Evolutionary conservation across 2,113 vertebrate genomes (phyloP).

Genomic region (Sminthopsis crassicaudata): DNA sequence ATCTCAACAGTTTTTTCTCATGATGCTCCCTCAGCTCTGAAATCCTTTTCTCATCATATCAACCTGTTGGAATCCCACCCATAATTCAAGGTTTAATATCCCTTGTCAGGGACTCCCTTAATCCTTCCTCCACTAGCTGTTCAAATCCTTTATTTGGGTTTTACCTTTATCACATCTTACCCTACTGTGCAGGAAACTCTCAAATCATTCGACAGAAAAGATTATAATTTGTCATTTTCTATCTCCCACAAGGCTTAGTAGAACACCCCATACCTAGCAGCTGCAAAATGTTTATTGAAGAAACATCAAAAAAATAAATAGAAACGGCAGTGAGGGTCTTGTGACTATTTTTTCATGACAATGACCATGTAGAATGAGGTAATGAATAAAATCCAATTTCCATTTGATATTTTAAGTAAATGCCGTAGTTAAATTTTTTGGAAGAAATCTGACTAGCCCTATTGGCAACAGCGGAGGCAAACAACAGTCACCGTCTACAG

Average conservation of each 20-base stretch:
- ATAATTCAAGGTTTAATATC: not conserved
- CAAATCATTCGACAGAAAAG: not conserved
- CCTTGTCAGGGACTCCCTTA: not conserved
- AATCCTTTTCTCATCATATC: not conserved
- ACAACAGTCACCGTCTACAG: not conserved
- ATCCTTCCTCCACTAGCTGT: not conserved
- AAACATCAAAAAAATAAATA: conserved; percentile 3
- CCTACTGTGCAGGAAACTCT: not conserved
- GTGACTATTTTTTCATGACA: not conserved
- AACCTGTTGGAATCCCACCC: not conserved
- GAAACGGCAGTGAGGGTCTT: not conserved
- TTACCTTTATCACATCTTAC: not conserved
- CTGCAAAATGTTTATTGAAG: conserved; percentile 8
- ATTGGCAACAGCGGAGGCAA: not conserved
- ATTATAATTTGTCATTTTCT: not conserved
- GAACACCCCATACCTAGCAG: not conserved
- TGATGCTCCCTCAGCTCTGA: not conserved
- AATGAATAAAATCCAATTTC: not conserved
- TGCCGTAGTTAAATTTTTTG: not conserved
- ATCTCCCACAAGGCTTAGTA: not conserved
- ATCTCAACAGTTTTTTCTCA: not conserved
- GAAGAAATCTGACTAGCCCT: not conserved
- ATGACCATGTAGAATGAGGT: not conserved
- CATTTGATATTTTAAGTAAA: not conserved
- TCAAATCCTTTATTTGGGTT: not conserved